Percentiles rank a stretch among this genome's conserved stretches.
Conservation (phyloP, 2,888 invertebrate genomes). For the Alentia gelatinosa region DNA sequence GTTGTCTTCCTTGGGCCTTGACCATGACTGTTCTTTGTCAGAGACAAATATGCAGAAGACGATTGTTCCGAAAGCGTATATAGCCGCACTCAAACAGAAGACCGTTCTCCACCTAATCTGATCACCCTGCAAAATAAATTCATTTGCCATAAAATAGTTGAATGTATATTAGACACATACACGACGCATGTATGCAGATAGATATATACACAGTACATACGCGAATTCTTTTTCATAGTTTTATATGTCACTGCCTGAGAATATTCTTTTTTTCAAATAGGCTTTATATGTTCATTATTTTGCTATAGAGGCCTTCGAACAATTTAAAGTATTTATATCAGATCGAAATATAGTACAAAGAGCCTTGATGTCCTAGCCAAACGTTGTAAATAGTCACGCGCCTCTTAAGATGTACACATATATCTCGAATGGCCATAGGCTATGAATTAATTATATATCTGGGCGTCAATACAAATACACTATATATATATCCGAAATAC, state of each 20-base stretch:
- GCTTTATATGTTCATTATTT: neutral
- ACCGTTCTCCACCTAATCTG: neutral
- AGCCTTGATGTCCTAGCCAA: neutral
- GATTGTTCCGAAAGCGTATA: neutral
- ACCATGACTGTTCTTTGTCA: neutral
- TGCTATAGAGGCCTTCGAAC: neutral
- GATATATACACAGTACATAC: neutral
- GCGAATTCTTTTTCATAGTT: too few relatives aligned
- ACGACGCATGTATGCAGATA: neutral
- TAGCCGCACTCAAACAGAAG: neutral
- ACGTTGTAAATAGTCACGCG: neutral
- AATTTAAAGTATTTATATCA: neutral
- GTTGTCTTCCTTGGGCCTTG: neutral
- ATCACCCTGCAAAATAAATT: neutral
- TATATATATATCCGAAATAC: neutral
- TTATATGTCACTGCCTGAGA: too few relatives aligned
- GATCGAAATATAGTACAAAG: neutral
- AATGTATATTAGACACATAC: neutral
- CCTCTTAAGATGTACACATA: neutral
- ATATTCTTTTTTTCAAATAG: neutral
- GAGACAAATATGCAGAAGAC: neutral
- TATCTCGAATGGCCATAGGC: too few relatives aligned
- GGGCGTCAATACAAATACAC: too few relatives aligned
- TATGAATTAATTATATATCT: too few relatives aligned
- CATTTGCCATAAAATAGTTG: neutral